Conservation (phyloP, 2,888 invertebrate genomes). For the Synanthedon andrenaeformis region DNA sequence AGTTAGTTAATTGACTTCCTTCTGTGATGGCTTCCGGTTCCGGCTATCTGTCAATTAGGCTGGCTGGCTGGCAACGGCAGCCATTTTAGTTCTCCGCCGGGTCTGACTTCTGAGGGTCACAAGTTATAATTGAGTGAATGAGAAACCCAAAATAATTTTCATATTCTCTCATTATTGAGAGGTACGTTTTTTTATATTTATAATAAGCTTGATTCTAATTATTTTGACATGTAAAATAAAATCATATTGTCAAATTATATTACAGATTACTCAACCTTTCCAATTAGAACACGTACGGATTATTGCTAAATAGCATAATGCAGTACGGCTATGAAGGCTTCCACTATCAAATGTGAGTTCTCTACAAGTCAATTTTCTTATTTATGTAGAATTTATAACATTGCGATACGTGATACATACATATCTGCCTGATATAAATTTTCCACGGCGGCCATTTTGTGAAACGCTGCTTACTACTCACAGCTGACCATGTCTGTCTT, state of each 20-base stretch:
- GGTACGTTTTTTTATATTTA: slow-evolving; percentile 31
- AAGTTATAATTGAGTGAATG: slow-evolving; percentile 32
- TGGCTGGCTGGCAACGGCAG: slow-evolving; percentile 2
- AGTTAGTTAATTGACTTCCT: no score
- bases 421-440: neutral
- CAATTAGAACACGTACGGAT: slow-evolving; percentile 34
- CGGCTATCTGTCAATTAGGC: no score
- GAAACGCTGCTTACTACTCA: slow-evolving; percentile 33
- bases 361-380: no score
- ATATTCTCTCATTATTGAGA: slow-evolving; percentile 65
- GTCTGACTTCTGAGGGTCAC: slow-evolving; percentile 44
- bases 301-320: slow-evolving; percentile 39
- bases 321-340: slow-evolving; percentile 66
- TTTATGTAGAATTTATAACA: no score
- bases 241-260: slow-evolving; percentile 1
- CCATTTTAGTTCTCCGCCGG: slow-evolving; percentile 66
- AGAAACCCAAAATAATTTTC: slow-evolving; percentile 33
- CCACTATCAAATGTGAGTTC: slow-evolving; percentile 38
- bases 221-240: neutral
- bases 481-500: slow-evolving; percentile 36
- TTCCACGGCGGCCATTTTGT: slow-evolving; percentile 62
- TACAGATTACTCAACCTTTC: slow-evolving; percentile 55
- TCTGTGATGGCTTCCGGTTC: no score
- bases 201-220: slow-evolving; percentile 1
- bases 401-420: neutral